A percentile compares a stretch with the other conserved stretches of the same genome.
Evolutionary conservation across 2,797 vertebrate genomes (phyloP).

Genomic region (Callimico goeldii): DNA sequence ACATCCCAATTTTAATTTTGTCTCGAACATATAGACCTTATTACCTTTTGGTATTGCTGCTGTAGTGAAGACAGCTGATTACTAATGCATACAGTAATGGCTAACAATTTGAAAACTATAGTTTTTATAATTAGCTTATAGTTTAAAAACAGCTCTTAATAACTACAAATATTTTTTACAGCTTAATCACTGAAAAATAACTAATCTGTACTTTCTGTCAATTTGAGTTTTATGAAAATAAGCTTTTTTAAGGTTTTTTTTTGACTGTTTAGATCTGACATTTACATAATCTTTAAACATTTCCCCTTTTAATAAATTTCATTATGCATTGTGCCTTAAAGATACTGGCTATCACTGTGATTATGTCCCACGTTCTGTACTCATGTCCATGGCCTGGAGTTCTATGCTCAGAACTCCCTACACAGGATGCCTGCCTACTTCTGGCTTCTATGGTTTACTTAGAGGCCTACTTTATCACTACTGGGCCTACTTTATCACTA

Average conservation of each 20-base stretch:
- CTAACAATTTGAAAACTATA: neutral
- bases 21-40: neutral
- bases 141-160: neutral
- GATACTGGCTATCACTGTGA: neutral
- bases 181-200: neutral
- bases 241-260: neutral
- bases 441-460: neutral
- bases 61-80: neutral
- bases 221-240: neutral
- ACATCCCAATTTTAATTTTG: neutral
- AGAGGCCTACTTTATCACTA: neutral
- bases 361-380: accelerated
- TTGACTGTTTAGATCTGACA: neutral
- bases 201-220: neutral
- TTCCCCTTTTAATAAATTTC: neutral
- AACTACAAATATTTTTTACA: neutral
- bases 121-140: neutral
- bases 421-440: accelerated
- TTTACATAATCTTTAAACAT: neutral
- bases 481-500: too few species aligned
- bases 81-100: neutral
- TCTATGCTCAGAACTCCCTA: accelerated
- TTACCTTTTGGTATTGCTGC: neutral
- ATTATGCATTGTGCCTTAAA: neutral
- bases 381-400: neutral